phyloP scores from a whole-genome alignment of 2,113 vertebrate species.

The Zingel zingel region DNA sequence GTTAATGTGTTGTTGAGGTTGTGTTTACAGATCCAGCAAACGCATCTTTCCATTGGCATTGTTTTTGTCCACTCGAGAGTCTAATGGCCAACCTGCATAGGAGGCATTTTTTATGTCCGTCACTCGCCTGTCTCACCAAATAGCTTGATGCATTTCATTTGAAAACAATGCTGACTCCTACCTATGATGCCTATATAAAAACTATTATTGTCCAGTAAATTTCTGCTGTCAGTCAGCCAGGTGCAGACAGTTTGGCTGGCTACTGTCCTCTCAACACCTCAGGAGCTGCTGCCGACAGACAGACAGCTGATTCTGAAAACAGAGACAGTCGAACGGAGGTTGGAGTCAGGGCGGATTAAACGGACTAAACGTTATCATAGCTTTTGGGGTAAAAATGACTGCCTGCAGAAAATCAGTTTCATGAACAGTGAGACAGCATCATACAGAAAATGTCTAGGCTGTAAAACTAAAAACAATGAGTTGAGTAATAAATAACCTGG shows the following conservation, averaged over 20 bases:
- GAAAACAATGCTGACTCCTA: not conserved
- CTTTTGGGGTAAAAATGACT: not conserved
- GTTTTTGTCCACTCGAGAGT: not conserved
- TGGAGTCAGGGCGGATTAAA: not conserved
- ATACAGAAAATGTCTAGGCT: not conserved
- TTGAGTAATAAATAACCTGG: too few species aligned
- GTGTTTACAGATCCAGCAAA: not conserved
- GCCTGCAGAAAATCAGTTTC: not conserved
- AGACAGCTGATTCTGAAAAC: not conserved
- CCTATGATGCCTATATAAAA: not conserved
- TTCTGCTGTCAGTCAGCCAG: not conserved
- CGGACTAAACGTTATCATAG: not conserved
- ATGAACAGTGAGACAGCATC: not conserved
- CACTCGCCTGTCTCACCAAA: not conserved
- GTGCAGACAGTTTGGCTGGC: not conserved
- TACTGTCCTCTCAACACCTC: constrained; percentile 1
- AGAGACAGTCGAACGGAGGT: not conserved
- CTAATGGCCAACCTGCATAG: not conserved
- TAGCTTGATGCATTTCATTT: not conserved
- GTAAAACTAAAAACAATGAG: not conserved
- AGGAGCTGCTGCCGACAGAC: constrained; percentile 9
- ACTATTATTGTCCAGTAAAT: not conserved
- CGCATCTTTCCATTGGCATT: not conserved
- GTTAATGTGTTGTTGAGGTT: not conserved
- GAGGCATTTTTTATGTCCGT: not conserved